Percentiles rank a stretch among this genome's conserved stretches.
Evolutionary conservation across 2,888 invertebrate species (phyloP).

Genomic region (Laspeyria flexula): DNA sequence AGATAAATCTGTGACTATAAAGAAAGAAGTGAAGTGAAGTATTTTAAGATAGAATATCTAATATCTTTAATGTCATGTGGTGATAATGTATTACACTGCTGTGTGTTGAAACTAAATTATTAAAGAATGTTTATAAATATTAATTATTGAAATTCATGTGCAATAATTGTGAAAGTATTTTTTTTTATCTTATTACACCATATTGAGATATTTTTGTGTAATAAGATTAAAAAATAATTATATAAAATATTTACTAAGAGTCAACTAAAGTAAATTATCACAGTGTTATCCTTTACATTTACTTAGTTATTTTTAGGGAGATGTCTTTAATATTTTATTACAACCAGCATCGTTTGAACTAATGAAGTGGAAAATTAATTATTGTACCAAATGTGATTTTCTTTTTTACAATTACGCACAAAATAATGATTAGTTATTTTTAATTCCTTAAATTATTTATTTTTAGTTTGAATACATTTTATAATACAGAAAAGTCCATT

Average conservation of each 20-base stretch:
- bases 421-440: too few species aligned
- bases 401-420: too few species aligned
- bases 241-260: slow-evolving; percentile 5
- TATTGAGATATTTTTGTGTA: slow-evolving; percentile 8
- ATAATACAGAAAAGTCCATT: too few species aligned
- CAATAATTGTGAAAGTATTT: slow-evolving; percentile 37
- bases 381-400: too few species aligned
- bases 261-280: background rate
- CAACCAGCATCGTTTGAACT: too few species aligned
- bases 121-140: slow-evolving; percentile 20
- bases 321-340: too few species aligned
- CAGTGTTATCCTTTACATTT: background rate
- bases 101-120: slow-evolving; percentile 16
- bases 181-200: slow-evolving; percentile 26
- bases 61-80: slow-evolving; percentile 27
- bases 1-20: slow-evolving; percentile 75
- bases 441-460: too few species aligned
- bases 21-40: slow-evolving; percentile 70
- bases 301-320: too few species aligned
- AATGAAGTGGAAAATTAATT: too few species aligned
- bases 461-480: too few species aligned
- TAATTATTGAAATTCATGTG: slow-evolving; percentile 37
- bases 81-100: slow-evolving; percentile 27
- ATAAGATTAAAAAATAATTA: background rate
- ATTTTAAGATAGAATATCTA: slow-evolving; percentile 25